phyloP scores from a whole-genome alignment of 1,140 invertebrate species.

The Callitettix versicolor region DNA sequence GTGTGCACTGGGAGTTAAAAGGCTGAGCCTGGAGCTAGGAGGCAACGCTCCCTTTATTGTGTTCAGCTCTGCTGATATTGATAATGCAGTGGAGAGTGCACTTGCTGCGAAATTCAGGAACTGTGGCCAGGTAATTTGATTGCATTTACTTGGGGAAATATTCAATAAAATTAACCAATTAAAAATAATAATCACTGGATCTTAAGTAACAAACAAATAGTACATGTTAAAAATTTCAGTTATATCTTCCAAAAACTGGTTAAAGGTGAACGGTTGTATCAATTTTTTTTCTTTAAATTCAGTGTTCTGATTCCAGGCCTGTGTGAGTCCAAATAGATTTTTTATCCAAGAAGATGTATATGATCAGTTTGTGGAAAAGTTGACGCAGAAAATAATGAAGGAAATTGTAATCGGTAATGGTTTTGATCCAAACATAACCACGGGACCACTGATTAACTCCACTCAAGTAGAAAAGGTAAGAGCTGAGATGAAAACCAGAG shows the following conservation, averaged over 20 bases:
- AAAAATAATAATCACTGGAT: too few species aligned
- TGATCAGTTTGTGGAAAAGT: constrained; percentile 67
- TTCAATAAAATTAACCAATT: too few species aligned
- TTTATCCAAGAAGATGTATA: constrained; percentile 76
- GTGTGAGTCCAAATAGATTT: constrained; percentile 87
- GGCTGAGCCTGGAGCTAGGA: constrained; percentile 82
- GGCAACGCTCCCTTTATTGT: constrained; percentile 98
- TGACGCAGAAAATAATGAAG: constrained; percentile 54
- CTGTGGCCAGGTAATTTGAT: constrained; percentile 56
- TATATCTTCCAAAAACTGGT: too few species aligned
- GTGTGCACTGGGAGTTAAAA: constrained; percentile 79
- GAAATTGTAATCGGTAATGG: constrained; percentile 76
- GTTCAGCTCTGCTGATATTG: constrained; percentile 82
- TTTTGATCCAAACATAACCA: constrained; percentile 52
- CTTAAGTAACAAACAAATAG: too few species aligned
- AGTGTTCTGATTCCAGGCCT: constrained; percentile 68
- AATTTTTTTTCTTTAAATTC: too few species aligned
- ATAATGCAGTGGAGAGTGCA: constrained; percentile 72
- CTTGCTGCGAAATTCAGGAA: constrained; percentile 90
- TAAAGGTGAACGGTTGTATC: too few species aligned
- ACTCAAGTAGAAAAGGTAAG: constrained; percentile 69
- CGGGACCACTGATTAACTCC: constrained; percentile 85
- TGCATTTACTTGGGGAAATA: background rate
- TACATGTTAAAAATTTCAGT: too few species aligned
- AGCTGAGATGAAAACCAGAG: too few species aligned